Evolutionary conservation across 1,140 invertebrate genomes (phyloP), one percentile per base, ranked within the genome.

Genomic region (Drosophila sproati): DNA sequence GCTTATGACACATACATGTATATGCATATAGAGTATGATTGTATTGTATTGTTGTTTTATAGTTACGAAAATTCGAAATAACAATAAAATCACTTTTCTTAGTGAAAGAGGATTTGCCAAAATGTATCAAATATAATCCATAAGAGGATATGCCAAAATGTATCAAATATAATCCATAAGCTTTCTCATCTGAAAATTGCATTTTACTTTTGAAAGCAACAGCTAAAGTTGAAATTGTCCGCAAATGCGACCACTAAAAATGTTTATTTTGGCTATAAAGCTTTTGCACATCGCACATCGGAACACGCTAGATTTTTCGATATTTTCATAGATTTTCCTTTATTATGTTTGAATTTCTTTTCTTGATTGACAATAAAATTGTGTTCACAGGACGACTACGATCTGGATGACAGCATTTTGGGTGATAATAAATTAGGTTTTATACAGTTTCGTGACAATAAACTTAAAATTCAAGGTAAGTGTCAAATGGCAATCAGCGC

Each of bases 351-450:
- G 37, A 55, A 55, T 45, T 64, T 5, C 5, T 5, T 10, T 66
- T 29, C 51, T 43, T 57, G 45, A 71, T 72, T 73, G 28, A 8
- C 48, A 20, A 48, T 63, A 39, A 57, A 56, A 50, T 57, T 28
- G 29, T 54, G n/a, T 20, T 77, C 76, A 8, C 78, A 92, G 91
- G 91, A 92, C 32, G 91, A 92, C 63, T 92, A 92, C 48, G 91
- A 92, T 80, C 78, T 92, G 70, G 91, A 92, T 70, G 91, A 82
- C 69, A 91, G 89, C 73, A 73, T 92, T 79, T 71, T 92, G 74
- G 89, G 83, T 91, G 91, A 92, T 92, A 92, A 90, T 92, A 92
- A 92, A 82, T 91, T 92, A 82, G 91, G 91, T 82, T 91, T 92
- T 83, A 76, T 92, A 77, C 91, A 92, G 72, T 87, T 92, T 73